phyloP scores from a whole-genome alignment of 64 coral and sea anemone species.

The Montipora capricornis region DNA sequence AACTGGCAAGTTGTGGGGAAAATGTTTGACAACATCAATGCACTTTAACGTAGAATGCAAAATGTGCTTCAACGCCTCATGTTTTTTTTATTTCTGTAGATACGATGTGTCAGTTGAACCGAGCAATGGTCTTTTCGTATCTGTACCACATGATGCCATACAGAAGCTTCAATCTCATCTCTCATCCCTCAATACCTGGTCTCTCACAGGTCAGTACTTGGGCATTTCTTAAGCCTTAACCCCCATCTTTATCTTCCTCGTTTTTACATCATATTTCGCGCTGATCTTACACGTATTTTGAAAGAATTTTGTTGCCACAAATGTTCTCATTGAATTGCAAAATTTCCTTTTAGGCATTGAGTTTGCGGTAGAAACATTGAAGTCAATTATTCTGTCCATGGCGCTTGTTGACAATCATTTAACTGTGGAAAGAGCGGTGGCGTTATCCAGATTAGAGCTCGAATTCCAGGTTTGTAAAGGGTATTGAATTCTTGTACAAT shows the following conservation, averaged over 20 bases:
- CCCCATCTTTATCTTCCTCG: no score
- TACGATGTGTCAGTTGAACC: constrained; percentile 45
- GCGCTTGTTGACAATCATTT: constrained; percentile 86
- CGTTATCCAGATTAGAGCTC: constrained; percentile 93
- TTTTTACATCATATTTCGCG: no score
- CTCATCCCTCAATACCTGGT: constrained; percentile 55
- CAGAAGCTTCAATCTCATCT: constrained; percentile 38
- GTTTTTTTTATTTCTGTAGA: not conserved
- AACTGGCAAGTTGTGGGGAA: no score
- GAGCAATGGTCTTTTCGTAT: constrained; percentile 32
- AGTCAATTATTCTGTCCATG: constrained; percentile 85
- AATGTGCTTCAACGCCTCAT: not conserved
- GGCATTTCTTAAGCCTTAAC: not conserved
- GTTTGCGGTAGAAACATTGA: constrained; percentile 93
- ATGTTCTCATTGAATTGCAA: no score
- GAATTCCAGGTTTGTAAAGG: constrained; percentile 88
- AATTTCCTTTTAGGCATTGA: constrained; percentile 79
- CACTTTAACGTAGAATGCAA: not conserved
- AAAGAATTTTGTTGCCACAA: no score
- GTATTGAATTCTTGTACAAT: not conserved
- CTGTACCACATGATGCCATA: constrained; percentile 43
- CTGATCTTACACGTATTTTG: not conserved
- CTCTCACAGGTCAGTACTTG: constrained; percentile 35
- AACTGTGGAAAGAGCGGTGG: constrained; percentile 88
- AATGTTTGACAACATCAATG: not conserved